These are phyloP conservation scores for Clepsis dumicolana DNA, from an alignment of 2,888 invertebrate species.

Conservation along the genomic window DNA sequence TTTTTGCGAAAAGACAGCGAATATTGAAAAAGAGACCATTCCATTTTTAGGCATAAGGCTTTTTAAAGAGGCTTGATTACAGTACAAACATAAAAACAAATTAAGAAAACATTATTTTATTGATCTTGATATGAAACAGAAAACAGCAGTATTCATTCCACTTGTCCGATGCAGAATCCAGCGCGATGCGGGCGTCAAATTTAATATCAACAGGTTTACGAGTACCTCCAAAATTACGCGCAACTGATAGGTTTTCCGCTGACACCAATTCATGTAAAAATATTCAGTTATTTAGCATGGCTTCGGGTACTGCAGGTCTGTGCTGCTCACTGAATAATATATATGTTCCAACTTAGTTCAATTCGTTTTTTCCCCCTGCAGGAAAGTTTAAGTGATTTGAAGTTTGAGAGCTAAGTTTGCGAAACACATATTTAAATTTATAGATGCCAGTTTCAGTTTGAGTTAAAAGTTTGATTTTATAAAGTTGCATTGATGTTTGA, in stretches of 20 bases:
- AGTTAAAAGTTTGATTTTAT: background rate
- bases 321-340: background rate
- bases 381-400: background rate
- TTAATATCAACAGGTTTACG: slow-evolving; percentile 25
- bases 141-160: background rate
- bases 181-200: slow-evolving; percentile 10
- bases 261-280: slow-evolving; percentile 38
- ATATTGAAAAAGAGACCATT: too few species aligned
- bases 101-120: background rate
- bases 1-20: background rate
- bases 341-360: background rate
- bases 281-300: slow-evolving; percentile 32
- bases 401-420: background rate
- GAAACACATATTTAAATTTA: background rate
- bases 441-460: background rate
- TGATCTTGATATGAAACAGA: background rate
- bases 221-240: slow-evolving; percentile 10
- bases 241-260: slow-evolving; percentile 11
- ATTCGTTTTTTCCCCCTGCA: background rate
- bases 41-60: background rate
- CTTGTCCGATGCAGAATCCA: background rate
- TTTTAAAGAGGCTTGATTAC: too few species aligned
- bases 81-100: too few species aligned
- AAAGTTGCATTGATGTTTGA: background rate
- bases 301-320: slow-evolving; percentile 12